Percentiles rank a stretch among this genome's conserved stretches.
Evolutionary conservation across 2,113 vertebrate species (phyloP).

Genomic region (Halichoeres trimaculatus): DNA sequence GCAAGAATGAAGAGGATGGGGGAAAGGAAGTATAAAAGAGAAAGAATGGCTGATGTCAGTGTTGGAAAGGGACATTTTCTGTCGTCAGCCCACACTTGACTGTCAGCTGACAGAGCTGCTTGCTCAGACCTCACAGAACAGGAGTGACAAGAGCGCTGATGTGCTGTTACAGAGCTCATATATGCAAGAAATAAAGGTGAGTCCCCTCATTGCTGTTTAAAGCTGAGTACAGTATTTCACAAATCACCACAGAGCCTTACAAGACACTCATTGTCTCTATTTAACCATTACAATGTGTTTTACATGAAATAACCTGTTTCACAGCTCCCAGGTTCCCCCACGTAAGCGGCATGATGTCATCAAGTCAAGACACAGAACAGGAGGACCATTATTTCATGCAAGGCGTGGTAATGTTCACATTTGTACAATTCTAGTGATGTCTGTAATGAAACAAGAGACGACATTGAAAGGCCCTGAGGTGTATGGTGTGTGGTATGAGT

Average conservation of each 20-base stretch:
- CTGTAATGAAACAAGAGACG: constrained; percentile 65
- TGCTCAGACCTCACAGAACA: constrained; percentile 27
- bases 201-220: constrained; percentile 1
- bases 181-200: constrained; percentile 3
- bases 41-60: constrained; percentile 48
- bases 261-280: constrained; percentile 23
- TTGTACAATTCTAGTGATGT: constrained; percentile 64
- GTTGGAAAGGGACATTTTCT: constrained; percentile 27
- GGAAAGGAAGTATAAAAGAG: not conserved
- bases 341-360: constrained; percentile 66
- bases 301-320: constrained; percentile 55
- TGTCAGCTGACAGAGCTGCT: constrained; percentile 60
- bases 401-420: constrained; percentile 61
- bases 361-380: constrained; percentile 64
- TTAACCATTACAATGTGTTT: constrained; percentile 56
- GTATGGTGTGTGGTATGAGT: not conserved
- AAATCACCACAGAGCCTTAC: constrained; percentile 27
- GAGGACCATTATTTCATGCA: constrained; percentile 60
- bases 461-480: constrained; percentile 51
- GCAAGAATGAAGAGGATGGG: constrained; percentile 1
- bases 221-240: constrained; percentile 16
- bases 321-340: constrained; percentile 43
- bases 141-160: constrained; percentile 53
- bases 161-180: constrained; percentile 1
- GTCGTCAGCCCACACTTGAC: constrained; percentile 45